Percentiles rank a stretch among this genome's conserved stretches.
Evolutionary conservation across 2,113 vertebrate genomes (phyloP).

Genomic region (Proterorhinus semilunaris): DNA sequence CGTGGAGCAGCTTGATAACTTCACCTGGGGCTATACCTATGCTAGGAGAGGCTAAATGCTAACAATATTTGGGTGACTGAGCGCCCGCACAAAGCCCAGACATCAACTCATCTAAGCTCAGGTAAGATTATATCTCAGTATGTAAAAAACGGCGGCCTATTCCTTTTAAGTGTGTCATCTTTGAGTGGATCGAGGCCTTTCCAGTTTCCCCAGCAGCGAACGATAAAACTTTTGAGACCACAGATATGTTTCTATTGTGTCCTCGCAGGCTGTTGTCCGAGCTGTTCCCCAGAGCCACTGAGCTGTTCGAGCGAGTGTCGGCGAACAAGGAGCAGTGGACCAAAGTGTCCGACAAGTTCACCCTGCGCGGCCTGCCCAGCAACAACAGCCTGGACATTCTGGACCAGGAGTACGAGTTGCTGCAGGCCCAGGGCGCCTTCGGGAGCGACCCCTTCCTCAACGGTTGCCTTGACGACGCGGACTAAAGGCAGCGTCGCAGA

Average conservation of each 20-base stretch:
- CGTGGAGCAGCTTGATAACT: no score
- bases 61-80: no score
- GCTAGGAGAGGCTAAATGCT: no score
- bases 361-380: constrained; percentile 92
- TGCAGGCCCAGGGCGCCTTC: constrained; percentile 79
- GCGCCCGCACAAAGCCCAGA: no score
- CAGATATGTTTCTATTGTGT: not conserved
- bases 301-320: constrained; percentile 90
- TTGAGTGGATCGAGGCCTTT: no score
- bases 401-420: constrained; percentile 92
- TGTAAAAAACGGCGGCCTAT: no score
- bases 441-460: constrained; percentile 82
- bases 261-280: constrained; percentile 87
- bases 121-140: no score
- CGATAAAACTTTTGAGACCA: no score
- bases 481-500: constrained; percentile 62
- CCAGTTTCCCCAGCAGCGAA: no score
- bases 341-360: constrained; percentile 96
- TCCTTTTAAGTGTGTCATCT: no score
- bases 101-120: no score
- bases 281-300: constrained; percentile 84
- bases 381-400: constrained; percentile 98
- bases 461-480: constrained; percentile 82
- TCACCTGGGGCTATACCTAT: no score
- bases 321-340: constrained; percentile 96